Base-by-base conservation (phyloP, 2,888 invertebrate genomes). In the Priocnemis perturbator region DNA sequence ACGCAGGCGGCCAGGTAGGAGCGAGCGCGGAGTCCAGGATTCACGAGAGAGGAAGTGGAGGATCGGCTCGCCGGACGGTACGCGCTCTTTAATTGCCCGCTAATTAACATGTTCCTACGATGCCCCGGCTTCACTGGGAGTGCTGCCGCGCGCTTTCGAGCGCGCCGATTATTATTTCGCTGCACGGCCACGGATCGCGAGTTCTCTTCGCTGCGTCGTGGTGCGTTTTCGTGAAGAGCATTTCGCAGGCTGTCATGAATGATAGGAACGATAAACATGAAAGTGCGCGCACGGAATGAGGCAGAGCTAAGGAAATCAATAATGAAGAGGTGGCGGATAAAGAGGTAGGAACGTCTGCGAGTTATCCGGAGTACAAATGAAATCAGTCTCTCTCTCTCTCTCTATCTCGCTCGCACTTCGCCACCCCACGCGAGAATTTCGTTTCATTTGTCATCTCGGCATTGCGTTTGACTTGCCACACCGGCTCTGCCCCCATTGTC, bases 361-460 rank as follows among this genome's bases (percentile, higher is more conserved):
- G 59, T 71, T 62, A 69, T 73, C 63, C 62, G 47, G 60, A 79
- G 59, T 76, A 78, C 75, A 79, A 81, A 78, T 74, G 79, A 79
- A 77, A 77, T n/a, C n/a, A n/a, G 68, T 69, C 61, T 59, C 62
- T 44, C 55, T 64, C 60, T 60, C 48, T 37, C 48, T 23, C 45
- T 20, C 47, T 30, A 15, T 47, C 66, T 23, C 58, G 64, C 67
- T 58, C 37, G 47, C 26, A 23, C 45, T 37, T 30, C 58, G 60
- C 26, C 56, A 62, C 67, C 23, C 55, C 19, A 63, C 57, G 62
- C 68, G 57, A 68, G 60, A 59, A 69, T 65, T 76, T 80, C 81
- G 76, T 82, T 83, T 81, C 83, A 84, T 84, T 84, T 84, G 85
- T 84, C 85, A 84, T 85, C 78, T 78, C 74, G 73, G 79, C 78